A percentile compares a stretch with the other conserved stretches of the same genome.
Evolutionary conservation across 1,140 invertebrate species (phyloP).

Genomic region (Vanessa tameamea): DNA sequence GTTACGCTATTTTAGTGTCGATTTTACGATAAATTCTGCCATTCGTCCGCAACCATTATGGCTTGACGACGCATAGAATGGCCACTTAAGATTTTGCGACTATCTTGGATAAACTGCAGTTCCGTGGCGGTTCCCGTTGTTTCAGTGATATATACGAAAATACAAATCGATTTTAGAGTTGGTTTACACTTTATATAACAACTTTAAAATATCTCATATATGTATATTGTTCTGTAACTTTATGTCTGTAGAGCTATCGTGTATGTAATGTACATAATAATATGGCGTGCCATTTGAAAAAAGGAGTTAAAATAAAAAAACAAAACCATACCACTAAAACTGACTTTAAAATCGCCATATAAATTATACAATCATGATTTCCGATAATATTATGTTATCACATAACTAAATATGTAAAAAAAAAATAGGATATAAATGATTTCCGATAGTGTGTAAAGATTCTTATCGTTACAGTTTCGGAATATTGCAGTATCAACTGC

Average conservation of each 20-base stretch:
- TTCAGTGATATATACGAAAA: slow-evolving; percentile 25
- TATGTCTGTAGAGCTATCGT: neutral
- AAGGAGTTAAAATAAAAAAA: too few species aligned
- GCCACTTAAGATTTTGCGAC: slow-evolving; percentile 56
- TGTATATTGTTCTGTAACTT: neutral
- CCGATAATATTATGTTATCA: too few species aligned
- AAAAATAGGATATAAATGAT: neutral
- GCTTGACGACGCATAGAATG: slow-evolving; percentile 58
- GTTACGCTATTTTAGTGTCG: slow-evolving; percentile 64
- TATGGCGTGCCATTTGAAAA: too few species aligned
- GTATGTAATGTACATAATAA: neutral
- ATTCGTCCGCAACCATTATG: slow-evolving; percentile 60
- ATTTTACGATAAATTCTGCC: slow-evolving; percentile 69
- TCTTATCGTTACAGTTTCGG: slow-evolving; percentile 18
- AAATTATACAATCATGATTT: too few species aligned
- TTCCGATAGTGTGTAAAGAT: neutral
- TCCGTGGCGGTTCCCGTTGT: slow-evolving; percentile 35
- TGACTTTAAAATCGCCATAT: too few species aligned
- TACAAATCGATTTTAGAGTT: slow-evolving; percentile 15
- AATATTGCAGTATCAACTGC: slow-evolving; percentile 20
- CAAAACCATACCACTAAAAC: too few species aligned
- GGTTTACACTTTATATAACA: neutral
- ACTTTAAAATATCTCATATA: neutral
- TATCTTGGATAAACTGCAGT: slow-evolving; percentile 54
- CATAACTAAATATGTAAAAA: too few species aligned